Conservation (phyloP, 2,888 invertebrate genomes). For the Trachelus troglodyta region DNA sequence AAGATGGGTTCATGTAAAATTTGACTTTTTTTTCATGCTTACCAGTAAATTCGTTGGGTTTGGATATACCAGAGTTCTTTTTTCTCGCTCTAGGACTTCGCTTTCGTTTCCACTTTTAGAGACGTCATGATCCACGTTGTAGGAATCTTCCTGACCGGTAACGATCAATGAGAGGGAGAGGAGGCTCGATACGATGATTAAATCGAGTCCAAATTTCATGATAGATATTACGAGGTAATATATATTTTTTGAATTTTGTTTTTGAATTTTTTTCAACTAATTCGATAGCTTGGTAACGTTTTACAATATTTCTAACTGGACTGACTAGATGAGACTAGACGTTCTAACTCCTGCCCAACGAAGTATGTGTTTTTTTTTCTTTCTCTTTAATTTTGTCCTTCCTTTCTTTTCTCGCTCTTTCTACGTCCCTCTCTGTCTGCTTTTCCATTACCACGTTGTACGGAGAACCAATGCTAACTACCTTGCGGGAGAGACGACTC, state of each 20-base stretch:
- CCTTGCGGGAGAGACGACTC: neutral
- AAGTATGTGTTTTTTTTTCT: neutral
- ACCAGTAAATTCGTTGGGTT: conserved; percentile 50
- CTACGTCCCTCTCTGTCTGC: neutral
- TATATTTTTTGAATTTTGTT: neutral
- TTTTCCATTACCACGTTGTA: neutral
- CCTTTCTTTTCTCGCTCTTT: neutral
- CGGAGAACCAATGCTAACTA: neutral
- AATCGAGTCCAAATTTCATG: neutral
- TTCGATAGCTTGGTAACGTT: neutral
- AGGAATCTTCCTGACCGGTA: neutral
- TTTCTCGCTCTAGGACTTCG: conserved; percentile 28
- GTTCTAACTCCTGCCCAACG: neutral
- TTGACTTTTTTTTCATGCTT: conserved; percentile 23
- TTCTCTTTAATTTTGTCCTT: neutral
- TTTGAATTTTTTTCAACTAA: neutral
- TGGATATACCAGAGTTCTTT: conserved; percentile 51
- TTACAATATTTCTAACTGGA: neutral
- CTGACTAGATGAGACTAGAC: neutral
- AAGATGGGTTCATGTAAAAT: neutral
- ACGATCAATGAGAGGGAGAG: neutral
- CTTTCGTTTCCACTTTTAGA: neutral
- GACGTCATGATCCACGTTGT: neutral
- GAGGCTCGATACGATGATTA: neutral
- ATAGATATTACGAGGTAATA: neutral